Conservation (phyloP, 2,113 vertebrate species). For the Rhineura floridana region DNA sequence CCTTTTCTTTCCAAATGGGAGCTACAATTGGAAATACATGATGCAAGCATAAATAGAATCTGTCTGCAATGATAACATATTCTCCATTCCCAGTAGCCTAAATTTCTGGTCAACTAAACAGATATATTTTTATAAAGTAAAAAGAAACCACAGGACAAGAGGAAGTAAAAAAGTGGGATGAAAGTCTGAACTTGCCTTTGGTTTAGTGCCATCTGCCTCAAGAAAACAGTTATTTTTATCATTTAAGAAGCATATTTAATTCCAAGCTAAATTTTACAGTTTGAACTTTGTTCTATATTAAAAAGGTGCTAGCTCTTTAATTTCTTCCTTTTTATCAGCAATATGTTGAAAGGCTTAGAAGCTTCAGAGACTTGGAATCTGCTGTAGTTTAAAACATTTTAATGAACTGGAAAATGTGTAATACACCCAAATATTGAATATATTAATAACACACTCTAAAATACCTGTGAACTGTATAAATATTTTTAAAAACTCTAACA, state of each 20-base stretch:
- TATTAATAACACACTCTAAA: neutral
- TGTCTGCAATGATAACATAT: conserved; percentile 36
- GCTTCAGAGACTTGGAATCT: neutral
- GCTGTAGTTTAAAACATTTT: neutral
- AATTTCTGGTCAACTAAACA: conserved; percentile 52
- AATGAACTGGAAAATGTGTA: conserved; percentile 13
- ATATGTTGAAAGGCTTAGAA: conserved; percentile 20
- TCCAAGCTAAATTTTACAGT: conserved; percentile 33
- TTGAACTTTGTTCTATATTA: conserved; percentile 21
- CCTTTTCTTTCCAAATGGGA: conserved; percentile 44
- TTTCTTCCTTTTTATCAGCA: neutral
- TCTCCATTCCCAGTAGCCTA: conserved; percentile 15
- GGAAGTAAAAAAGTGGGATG: conserved; percentile 1
- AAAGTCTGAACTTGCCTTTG: conserved; percentile 41
- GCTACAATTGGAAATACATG: conserved; percentile 15
- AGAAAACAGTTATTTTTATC: conserved; percentile 35
- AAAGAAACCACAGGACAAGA: conserved; percentile 16
- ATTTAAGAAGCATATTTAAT: conserved; percentile 38
- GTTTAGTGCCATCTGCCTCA: conserved; percentile 22
- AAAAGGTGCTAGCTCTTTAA: neutral
- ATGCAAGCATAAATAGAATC: conserved; percentile 46
- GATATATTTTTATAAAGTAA: conserved; percentile 52
- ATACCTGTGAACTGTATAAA: neutral
- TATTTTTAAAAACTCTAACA: neutral
- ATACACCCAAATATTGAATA: neutral